Evolutionary conservation across 2,888 invertebrate genomes (phyloP), one percentile per base, ranked within the genome.

Genomic region (Apeira syringaria): DNA sequence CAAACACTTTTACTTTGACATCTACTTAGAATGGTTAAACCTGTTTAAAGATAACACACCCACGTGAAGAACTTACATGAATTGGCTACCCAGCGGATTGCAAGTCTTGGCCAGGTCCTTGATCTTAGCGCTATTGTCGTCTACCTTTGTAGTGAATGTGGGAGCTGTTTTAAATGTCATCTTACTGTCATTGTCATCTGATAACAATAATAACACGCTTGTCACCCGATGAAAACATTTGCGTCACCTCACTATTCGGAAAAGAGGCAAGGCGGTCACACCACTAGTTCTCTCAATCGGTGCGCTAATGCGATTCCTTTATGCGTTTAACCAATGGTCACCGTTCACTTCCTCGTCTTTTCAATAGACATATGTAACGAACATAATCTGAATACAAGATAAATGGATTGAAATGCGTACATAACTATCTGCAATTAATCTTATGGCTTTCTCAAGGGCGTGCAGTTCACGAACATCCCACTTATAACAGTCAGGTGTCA

Each of bases 111-210:
- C 40, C 52, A 38, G 56, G 64, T 69, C 75, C 71, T 75, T 75
- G 77, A 74, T 75, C 74, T 74, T 73, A 71, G 58, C 42, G 42
- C 48, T 20, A 33, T 53, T 56, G 57, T 71, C 64, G 59, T 65
- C 60, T 62, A 60, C 74, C 70, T 79, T 77, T 68, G 27, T 47
- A 66, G 68, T 68, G 71, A 79, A 64, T 46, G n/a, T n/a, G 73
- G 62, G 50, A 46, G 36, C 46, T 47, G 42, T 46, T 13, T 52
- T 65, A 77, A 78, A 78, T 79, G 73, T 65, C 74, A 71, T 68
- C 66, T 54, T 31, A 39, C 25, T 38, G 59, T 64, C 53, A 64
- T 66, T 52, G 51, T 53, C 61, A 56, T 46, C 47, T 47, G 59
- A 61, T 31, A 20, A 41, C 13, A n/a, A n/a, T 7, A n/a, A n/a